Conservation (phyloP, 2,797 vertebrate genomes). For the Clarias fuscus region DNA sequence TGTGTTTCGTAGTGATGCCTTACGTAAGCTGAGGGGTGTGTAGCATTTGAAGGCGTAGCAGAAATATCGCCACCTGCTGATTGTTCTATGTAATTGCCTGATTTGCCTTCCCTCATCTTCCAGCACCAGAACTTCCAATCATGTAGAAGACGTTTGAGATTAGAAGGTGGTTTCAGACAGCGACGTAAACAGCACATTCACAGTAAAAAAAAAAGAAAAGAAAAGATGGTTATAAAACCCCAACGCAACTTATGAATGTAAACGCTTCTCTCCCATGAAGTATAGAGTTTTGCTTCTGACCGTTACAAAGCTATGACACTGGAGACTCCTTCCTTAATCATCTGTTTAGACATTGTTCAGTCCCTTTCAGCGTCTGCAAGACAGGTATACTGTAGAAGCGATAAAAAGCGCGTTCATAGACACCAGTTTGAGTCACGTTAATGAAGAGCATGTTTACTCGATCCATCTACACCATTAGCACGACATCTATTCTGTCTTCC, state of each 20-base stretch:
- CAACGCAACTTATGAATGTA: too few relatives aligned
- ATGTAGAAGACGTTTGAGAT: too few relatives aligned
- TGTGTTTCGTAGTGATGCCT: too few relatives aligned
- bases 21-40: too few relatives aligned
- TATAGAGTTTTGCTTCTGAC: neutral
- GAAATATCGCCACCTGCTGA: too few relatives aligned
- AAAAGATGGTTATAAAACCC: neutral
- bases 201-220: neutral
- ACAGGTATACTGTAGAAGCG: neutral
- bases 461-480: neutral
- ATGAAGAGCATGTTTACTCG: neutral
- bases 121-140: too few relatives aligned
- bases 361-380: neutral
- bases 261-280: neutral
- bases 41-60: too few relatives aligned
- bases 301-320: neutral
- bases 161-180: too few relatives aligned
- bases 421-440: too few relatives aligned
- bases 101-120: too few relatives aligned
- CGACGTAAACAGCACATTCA: too few relatives aligned
- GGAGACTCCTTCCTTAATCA: neutral
- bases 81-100: too few relatives aligned
- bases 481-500: constrained; percentile 2
- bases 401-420: neutral
- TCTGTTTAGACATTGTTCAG: neutral